Base-by-base conservation (phyloP, 2,888 invertebrate genomes). In the Apotomis capreana region DNA sequence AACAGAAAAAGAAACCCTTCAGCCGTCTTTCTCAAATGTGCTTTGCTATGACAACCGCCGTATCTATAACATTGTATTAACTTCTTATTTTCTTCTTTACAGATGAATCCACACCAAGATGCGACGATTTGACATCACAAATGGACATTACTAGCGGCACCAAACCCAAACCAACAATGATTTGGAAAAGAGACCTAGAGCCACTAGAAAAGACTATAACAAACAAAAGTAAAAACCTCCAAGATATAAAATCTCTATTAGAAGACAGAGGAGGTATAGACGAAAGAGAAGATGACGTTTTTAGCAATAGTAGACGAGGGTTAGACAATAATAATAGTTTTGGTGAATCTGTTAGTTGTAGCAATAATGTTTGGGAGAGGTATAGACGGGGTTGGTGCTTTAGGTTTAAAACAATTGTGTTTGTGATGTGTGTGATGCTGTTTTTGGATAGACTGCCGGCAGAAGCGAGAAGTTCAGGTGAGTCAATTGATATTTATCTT, bases 381-480 rank as follows among this genome's bases (percentile, higher is more conserved):
- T 83, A 75, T 76, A 76, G 78, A 70, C 83, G 84, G 74, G 83
- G 84, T 74, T 81, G 84, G 81, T 87, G 90, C 87, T 91, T 89
- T 87, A 90, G 90, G 84, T 85, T 89, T 84, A 92, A 89, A 87
- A 88, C 88, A 77, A 81, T 90, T 76, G 80, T 90, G 84, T 85
- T 88, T 81, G 83, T 91, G 84, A 84, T 91, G 80, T 84, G 88
- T 84, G 84, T 90, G 82, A 83, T 83, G 77, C 80, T 89, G 77
- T 82, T 87, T 78, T 80, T 88, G 81, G 87, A 89, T 75, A 83
- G 84, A 76, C 78, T 86, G 78, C 82, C 83, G 69, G 89, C 83
- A 44, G 87, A 89, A 73, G 92, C 89, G 76, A 90, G 91, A 73
- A 92, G 88, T 89, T 86, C 92, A 92, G 93, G 93, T 93, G 68